Evolutionary conservation across 2,113 vertebrate species (phyloP).

Genomic region (Peromyscus californicus): DNA sequence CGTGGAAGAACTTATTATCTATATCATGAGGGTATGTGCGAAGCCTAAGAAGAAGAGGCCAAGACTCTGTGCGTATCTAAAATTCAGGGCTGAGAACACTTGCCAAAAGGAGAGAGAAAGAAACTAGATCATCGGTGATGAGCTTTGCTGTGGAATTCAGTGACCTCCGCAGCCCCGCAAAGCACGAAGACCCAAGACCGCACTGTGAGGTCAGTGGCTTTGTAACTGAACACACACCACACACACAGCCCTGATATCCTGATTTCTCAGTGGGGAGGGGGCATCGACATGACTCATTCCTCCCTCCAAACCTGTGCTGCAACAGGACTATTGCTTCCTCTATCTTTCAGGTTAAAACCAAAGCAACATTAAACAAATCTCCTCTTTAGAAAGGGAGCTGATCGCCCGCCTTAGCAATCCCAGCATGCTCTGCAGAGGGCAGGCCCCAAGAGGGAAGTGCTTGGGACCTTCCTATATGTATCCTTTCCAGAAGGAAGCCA

Average conservation of each 20-base stretch:
- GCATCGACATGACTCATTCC: no score
- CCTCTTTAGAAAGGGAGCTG: neutral
- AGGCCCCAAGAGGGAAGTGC: neutral
- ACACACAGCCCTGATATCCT: neutral
- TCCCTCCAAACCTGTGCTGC: neutral
- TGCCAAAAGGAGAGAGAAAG: neutral
- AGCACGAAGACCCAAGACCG: neutral
- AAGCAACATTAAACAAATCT: neutral
- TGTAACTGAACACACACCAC: neutral
- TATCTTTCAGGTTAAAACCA: neutral
- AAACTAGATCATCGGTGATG: neutral
- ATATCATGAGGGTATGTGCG: rapidly evolving
- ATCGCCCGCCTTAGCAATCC: no score
- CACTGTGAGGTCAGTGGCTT: neutral
- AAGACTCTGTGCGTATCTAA: neutral
- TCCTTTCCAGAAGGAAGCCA: neutral
- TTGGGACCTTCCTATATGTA: no score
- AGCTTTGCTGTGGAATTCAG: neutral
- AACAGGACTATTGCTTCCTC: neutral
- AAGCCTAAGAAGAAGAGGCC: neutral
- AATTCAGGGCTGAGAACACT: neutral
- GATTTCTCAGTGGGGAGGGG: neutral
- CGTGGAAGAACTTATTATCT: neutral
- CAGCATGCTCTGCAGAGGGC: neutral
- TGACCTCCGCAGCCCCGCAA: neutral